Base-by-base conservation (phyloP, 2,888 invertebrate genomes). In the Augiades crinisus region DNA sequence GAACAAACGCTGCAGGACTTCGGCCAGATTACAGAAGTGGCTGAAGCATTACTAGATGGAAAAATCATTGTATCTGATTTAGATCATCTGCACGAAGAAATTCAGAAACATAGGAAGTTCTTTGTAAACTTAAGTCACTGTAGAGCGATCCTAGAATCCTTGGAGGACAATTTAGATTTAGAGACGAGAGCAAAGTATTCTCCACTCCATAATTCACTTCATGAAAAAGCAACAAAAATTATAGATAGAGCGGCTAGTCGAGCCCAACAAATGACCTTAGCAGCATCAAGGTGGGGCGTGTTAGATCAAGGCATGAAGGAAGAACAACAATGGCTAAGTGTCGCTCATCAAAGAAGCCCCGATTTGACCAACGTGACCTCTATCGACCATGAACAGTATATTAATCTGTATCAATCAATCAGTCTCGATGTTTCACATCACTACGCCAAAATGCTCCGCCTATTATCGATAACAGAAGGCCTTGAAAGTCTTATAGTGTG, bases 41-140 rank as follows among this genome's bases (percentile, higher is more conserved):
- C 97, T 0, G 95, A 96, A 74, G 94, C 94, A 33, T 81, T 96
- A 27, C 91, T 97, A 5, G 94, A 95, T 59, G 94, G 94, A 60
- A 94, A 94, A 34, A 93, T 96, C 22, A 92, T 93, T 5, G 95
- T 96, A 0, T 92, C 91, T 27, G 93, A 93, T 61, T 83, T 96
- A 55, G 93, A 94, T 63, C 95, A 96, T 64, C 82, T 97, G n/a
- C 95, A 95, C 67, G 95, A 96, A 67, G 96, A 96, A 84, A 95
- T 97, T 83, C 96, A 96, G 67, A 96, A 95, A 70, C 96, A 96
- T 67, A 91, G 96, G 30, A 96, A 95, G 69, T 96, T 97, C 89
- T 97, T 97, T 70, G 95, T 96, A 0, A 96, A 96, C 63, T 79
- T 97, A 5, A 96, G 96, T 66, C 96, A 96, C 61, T 97, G 97